Evolutionary conservation across 1,140 invertebrate species (phyloP), one percentile per base, ranked within the genome.

Genomic region (Drosophila truncata): DNA sequence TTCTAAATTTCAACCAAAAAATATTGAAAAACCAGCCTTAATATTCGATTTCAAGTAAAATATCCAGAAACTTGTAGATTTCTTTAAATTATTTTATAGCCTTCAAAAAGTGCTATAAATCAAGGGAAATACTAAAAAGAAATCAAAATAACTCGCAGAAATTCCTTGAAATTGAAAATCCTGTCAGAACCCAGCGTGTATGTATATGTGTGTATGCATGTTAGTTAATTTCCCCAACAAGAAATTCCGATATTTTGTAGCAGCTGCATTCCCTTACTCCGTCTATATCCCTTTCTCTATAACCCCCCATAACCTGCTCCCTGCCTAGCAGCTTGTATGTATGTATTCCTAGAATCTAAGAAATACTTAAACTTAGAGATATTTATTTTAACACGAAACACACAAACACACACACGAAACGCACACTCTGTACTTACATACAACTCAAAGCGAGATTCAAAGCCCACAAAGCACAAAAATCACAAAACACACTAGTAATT

Each of bases 251-350:
- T 58, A 66, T 61, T 71, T 76, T 46, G 29, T 84, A 80, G 61
- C 71, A 74, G 82, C 81, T 84, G 81, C 69, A 47, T 69, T 49
- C 50, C 50, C 39, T 3, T n/a, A n/a, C 29, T 8, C 46, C 7
- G 2, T 1, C 23, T 29, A 29, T 29, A 25, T 4, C 55, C 1
- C 50, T n/a, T n/a, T n/a, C 49, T 9, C n/a, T 11, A n/a, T 13
- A 13, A 3, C 31, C 7, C 14, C 39, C 29, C 3, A 41, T 35
- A 9, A 14, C n/a, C 13, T 18, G 2, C 57, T 67, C 73, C 69
- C 75, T 78, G 77, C 82, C 77, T 84, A 78, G 82, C 82, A 83
- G 77, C 84, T 63, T 80, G 76, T 88, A 88, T 87, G 83, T 87
- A 87, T 85, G 78, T 78, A 83, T 74, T 18, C 60, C 6, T 88